Evolutionary conservation across 1,140 invertebrate species (phyloP), one percentile per base, ranked within the genome.

Genomic region (Antheraea mylitta): DNA sequence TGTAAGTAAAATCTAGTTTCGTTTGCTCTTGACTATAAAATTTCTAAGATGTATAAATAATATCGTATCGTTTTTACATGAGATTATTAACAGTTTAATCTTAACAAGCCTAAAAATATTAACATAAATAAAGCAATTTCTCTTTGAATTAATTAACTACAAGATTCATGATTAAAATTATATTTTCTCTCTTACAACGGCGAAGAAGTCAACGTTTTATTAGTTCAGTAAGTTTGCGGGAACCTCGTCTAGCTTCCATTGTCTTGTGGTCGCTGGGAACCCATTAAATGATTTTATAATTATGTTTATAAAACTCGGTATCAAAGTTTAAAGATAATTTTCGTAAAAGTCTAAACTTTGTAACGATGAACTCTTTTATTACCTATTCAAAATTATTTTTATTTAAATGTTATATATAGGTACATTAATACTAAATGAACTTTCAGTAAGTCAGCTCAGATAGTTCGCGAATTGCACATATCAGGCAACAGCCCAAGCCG

Each of bases 251-350:
- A 73, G 72, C 64, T 70, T 45, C 45, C 65, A 71, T 71, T 71
- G 66, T 71, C 61, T 67, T 37, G 70, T 58, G 61, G 61, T 38
- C 68, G 36, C 58, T 42, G 58, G 7, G 71, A 70, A 73, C 61
- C 68, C 68, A 69, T 70, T 59, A 58, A 73, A 73, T 73, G 61
- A 61, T 58, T 70, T 73, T 73, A 69, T 73, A 69, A 73, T 69
- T 67, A 67, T 67, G 18, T 71, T 68, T 68, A 71, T 67, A 18
- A 58, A 67, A 65, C 53, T 63, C 63, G 10, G 22, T 45, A 37
- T 42, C n/a, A 45, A 67, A 71, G 66, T 64, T 64, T 18, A 58
- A 67, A 67, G 45, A 68, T 65, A 37, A 48, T 68, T 67, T 70
- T 66, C 38, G 45, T 37, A 37, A 63, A 16, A 37, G 10, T 18